A percentile compares a stretch with the other conserved stretches of the same genome.
Conservation (phyloP, 2,113 vertebrate genomes). For the Ginglymostoma cirratum region DNA sequence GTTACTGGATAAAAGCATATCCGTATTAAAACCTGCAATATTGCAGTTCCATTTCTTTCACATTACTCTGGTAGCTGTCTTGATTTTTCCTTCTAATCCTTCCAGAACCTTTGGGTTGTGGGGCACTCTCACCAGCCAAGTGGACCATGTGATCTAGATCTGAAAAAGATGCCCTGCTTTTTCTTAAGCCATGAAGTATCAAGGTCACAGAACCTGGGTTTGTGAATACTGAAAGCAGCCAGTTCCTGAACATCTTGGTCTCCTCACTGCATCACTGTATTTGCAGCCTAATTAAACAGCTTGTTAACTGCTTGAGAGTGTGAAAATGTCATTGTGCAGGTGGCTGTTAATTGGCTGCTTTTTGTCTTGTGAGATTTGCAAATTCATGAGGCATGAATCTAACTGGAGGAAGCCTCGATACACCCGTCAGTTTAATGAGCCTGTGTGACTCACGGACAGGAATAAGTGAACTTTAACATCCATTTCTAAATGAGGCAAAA, state of each 20-base stretch:
- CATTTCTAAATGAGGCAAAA: not conserved
- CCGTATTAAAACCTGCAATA: not conserved
- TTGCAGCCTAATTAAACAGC: constrained; percentile 21
- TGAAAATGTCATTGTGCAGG: constrained; percentile 17
- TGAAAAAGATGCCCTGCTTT: not conserved
- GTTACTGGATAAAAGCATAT: not conserved
- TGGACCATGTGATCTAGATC: not conserved
- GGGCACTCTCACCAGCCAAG: too few relatives aligned
- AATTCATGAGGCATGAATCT: constrained; percentile 16
- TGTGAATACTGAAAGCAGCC: not conserved
- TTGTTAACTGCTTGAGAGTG: constrained; percentile 10
- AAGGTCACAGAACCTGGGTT: not conserved
- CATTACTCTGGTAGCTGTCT: not conserved
- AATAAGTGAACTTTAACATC: not conserved
- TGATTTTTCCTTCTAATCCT: not conserved
- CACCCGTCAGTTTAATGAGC: not conserved
- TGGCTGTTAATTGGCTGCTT: not conserved
- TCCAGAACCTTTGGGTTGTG: not conserved
- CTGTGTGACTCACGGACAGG: not conserved
- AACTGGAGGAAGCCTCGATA: not conserved
- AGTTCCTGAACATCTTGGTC: not conserved
- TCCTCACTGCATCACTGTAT: not conserved
- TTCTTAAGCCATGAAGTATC: not conserved
- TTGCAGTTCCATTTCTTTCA: not conserved
- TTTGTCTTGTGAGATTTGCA: not conserved